Evolutionary conservation across 2,888 invertebrate genomes (phyloP), one percentile per base, ranked within the genome.

Genomic region (Acronicta alni): DNA sequence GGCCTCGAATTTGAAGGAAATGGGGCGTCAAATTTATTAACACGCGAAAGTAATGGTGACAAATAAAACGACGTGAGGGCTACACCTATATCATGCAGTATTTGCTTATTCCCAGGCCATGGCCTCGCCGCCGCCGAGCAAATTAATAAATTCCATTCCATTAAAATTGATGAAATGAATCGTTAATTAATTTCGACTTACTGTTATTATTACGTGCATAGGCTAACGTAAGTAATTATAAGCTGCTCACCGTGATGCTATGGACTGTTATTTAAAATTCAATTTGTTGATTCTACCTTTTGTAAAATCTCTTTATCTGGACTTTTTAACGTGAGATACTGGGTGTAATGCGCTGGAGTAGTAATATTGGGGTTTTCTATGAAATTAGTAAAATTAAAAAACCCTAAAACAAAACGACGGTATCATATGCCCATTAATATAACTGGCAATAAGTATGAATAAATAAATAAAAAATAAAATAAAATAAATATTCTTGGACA

Each of bases 121-220:
- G 47, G 17, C 37, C 46, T 43, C 20, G n/a, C 20, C 14, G 26
- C 38, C 20, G n/a, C 20, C 14, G 26, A n/a, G 42, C 6, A 37
- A 47, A 52, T 46, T 30, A 43, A 48, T 54, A 32, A 48, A 44
- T 26, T 35, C 23, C 54, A 44, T 26, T 35, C 23, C 54, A 49
- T 59, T 55, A 49, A 58, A 49, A 32, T 39, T 45, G 44, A 44
- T 44, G 41, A 38, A 47, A 15, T 32, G 30, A 35, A 30, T 9
- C 18, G 18, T 12, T 38, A 49, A 49, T 57, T 51, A 57, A 51
- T 44, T 57, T 45, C 0, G 35, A 59, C 12, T 10, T 30, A 30
- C 23, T 43, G 43, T 26, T 41, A 18, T 14, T 20, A 18, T 16
- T 17, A 39, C 14, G 35, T n/a, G 12, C 14, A 5, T 35, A 2